These are phyloP conservation scores for Camptogramma bilineatum DNA, from an alignment of 2,888 invertebrate genomes.

Conservation along the genomic window DNA sequence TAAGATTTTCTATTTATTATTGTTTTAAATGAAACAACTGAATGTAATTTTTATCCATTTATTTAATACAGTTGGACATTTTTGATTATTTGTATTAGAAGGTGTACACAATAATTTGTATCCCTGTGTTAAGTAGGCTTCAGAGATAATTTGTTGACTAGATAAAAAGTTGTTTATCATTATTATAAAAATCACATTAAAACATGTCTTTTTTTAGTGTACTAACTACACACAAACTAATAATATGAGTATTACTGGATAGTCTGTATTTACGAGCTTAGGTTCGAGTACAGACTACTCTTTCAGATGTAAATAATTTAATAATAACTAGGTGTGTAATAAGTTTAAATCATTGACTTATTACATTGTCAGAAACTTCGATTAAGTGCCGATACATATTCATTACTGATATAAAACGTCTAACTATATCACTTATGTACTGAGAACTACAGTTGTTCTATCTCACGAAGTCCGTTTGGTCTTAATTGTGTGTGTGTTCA, in stretches of 20 bases:
- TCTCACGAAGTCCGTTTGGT: no score
- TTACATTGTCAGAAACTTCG: no score
- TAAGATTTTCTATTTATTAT: conserved; percentile 5
- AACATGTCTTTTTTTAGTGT: not conserved
- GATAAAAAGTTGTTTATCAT: conserved; percentile 9
- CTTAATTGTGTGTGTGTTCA: no score
- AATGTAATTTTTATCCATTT: conserved; percentile 17
- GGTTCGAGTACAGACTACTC: no score
- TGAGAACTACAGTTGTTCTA: no score
- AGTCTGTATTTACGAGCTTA: not conserved
- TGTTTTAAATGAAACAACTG: conserved; percentile 18
- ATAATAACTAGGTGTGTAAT: not conserved
- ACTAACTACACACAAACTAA: not conserved
- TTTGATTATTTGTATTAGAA: conserved; percentile 20
- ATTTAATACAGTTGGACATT: conserved; percentile 20
- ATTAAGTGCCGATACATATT: no score
- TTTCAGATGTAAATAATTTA: not conserved
- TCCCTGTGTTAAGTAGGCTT: conserved; percentile 41
- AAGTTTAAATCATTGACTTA: no score
- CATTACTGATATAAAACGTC: no score
- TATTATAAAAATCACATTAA: conserved; percentile 6
- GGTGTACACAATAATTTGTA: conserved; percentile 36
- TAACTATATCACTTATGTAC: no score
- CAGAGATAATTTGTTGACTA: conserved; percentile 19
- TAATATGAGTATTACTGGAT: not conserved